phyloP scores from a whole-genome alignment of 2,888 invertebrate genomes.

The Ecdyonurus torrentis region DNA sequence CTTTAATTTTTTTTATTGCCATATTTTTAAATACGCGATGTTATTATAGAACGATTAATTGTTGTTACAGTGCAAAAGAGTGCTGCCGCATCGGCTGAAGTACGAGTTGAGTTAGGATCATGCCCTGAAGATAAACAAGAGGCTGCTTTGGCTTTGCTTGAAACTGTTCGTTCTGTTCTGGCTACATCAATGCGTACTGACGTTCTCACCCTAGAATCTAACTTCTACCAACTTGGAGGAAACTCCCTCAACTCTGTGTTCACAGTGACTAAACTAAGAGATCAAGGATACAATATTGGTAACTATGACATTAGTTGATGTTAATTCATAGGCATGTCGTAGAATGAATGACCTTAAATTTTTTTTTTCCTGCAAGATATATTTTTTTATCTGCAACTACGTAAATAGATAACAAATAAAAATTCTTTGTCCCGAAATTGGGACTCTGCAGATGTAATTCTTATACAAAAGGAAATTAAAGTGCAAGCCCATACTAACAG shows the following conservation, averaged over 20 bases:
- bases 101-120: not conserved
- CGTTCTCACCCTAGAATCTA: conserved; percentile 42
- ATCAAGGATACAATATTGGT: conserved; percentile 63
- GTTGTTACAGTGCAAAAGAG: not conserved
- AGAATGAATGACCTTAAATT: not conserved
- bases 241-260: conserved; percentile 74
- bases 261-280: conserved; percentile 57
- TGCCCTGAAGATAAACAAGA: conserved; percentile 30
- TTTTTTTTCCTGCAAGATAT: no score
- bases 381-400: not conserved
- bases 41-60: no score
- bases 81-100: not conserved
- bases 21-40: no score
- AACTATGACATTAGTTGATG: conserved; percentile 18
- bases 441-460: no score
- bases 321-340: no score
- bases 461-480: no score
- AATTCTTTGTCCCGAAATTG: not conserved
- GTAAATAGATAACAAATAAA: not conserved
- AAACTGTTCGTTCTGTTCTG: conserved; percentile 51
- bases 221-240: conserved; percentile 73
- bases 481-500: no score
- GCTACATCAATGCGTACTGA: conserved; percentile 30
- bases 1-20: no score
- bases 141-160: conserved; percentile 51